A percentile compares a stretch with the other conserved stretches of the same genome.
These are phyloP conservation scores for Aradophagus sp. DNA, from an alignment of 1,140 invertebrate genomes.

Conservation along the genomic window DNA sequence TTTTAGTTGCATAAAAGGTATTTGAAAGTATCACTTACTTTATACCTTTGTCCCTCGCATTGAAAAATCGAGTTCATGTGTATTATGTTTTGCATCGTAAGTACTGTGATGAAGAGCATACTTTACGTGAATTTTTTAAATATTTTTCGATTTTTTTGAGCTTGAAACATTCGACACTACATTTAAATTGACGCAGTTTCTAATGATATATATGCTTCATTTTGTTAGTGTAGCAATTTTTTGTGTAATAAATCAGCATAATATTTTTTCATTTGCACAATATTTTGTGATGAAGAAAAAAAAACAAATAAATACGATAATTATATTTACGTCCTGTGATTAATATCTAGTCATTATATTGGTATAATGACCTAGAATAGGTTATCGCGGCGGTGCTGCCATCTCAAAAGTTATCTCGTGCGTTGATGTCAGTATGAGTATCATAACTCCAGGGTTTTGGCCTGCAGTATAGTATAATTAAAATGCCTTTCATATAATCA, in stretches of 20 bases:
- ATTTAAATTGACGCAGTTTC: too few species aligned
- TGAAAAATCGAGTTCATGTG: too few species aligned
- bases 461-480: constrained; percentile 55
- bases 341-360: constrained; percentile 22
- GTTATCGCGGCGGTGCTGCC: constrained; percentile 9
- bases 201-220: neutral
- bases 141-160: too few species aligned
- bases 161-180: too few species aligned
- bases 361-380: too few species aligned
- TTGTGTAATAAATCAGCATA: constrained; percentile 12
- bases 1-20: too few species aligned
- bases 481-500: constrained; percentile 57
- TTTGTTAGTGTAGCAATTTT: constrained; percentile 2
- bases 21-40: too few species aligned
- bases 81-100: too few species aligned
- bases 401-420: constrained; percentile 19
- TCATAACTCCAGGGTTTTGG: constrained; percentile 46
- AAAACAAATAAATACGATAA: constrained; percentile 1
- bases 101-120: too few species aligned
- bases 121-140: too few species aligned
- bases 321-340: constrained; percentile 33
- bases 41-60: too few species aligned
- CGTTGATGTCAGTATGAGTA: constrained; percentile 42
- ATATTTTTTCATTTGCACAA: constrained; percentile 9
- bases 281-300: too few species aligned